These are phyloP conservation scores for Melikaiella ostensackeni DNA, from an alignment of 2,888 invertebrate species.

Conservation along the genomic window DNA sequence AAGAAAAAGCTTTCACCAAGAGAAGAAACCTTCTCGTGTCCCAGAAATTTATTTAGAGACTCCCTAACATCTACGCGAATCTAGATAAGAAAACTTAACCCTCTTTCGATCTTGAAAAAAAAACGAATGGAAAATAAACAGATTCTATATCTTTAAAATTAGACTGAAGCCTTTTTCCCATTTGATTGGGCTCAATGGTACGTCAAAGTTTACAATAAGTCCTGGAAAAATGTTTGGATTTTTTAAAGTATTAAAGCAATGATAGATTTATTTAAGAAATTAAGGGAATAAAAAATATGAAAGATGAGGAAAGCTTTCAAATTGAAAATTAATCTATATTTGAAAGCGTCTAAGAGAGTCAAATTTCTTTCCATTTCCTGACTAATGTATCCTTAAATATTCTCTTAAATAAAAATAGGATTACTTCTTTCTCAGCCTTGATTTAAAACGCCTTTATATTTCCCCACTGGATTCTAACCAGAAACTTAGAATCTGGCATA, in stretches of 20 bases:
- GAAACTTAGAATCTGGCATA: neutral
- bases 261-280: neutral
- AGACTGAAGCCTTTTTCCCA: neutral
- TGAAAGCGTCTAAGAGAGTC: too few relatives aligned
- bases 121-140: neutral
- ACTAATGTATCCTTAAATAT: neutral
- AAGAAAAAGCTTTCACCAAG: neutral
- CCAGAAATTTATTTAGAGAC: neutral
- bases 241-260: neutral
- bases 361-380: too few relatives aligned
- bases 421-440: neutral
- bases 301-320: neutral
- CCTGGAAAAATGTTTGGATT: neutral
- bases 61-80: neutral
- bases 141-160: neutral
- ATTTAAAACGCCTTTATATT: neutral
- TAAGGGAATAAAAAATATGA: too few relatives aligned
- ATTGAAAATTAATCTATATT: too few relatives aligned
- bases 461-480: neutral
- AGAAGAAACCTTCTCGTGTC: neutral
- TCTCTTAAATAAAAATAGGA: neutral
- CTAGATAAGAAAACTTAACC: neutral
- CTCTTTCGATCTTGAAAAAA: neutral
- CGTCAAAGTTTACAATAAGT: neutral
- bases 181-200: neutral